Base-by-base conservation (phyloP, 2,888 invertebrate species). In the Caprella mutica region DNA sequence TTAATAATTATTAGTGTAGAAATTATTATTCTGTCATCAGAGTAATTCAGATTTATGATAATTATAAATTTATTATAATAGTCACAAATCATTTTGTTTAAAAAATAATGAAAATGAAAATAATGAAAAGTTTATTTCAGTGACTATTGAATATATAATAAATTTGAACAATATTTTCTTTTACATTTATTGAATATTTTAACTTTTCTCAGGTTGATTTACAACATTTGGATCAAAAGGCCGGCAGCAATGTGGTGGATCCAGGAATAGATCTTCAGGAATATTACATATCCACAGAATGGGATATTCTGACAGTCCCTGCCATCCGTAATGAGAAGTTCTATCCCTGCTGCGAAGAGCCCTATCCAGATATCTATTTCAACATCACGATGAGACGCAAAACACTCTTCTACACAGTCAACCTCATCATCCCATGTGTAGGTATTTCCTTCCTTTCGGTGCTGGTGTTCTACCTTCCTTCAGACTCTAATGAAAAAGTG, bases 291-390 rank as follows among this genome's bases (percentile, higher is more conserved):
- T 92, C 92, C 70, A 94, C 94, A 60, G 96, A 97, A 77, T 97
- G 96, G 97, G 96, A 96, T 76, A 91, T 77, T 27, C 85, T 96
- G 82, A 82, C 86, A 65, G 91, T 90, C 67, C 90, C 90, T 56
- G 91, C 90, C 40, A 84, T 84, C 65, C 79, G 90, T 68, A 87
- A 90, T 73, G 90, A 90, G 72, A 88, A 88, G 73, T 89, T 86
- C 75, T 91, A 96, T 79, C 89, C 89, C 69, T 96, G 96, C 76
- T 96, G 96, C 75, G 88, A 90, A 73, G 89, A 94, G 74, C 94
- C 94, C 60, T 97, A 90, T 72, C 86, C 89, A 56, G 97, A 97
- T 77, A 94, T 98, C 71, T 92, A 93, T 69, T 98, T 97, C 78
- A 91, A 96, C 76, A 85, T 98, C 70, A 93, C 93, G 65, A 78